These are phyloP conservation scores for Heptranchias perlo DNA, from an alignment of 2,113 vertebrate species.

Conservation along the genomic window DNA sequence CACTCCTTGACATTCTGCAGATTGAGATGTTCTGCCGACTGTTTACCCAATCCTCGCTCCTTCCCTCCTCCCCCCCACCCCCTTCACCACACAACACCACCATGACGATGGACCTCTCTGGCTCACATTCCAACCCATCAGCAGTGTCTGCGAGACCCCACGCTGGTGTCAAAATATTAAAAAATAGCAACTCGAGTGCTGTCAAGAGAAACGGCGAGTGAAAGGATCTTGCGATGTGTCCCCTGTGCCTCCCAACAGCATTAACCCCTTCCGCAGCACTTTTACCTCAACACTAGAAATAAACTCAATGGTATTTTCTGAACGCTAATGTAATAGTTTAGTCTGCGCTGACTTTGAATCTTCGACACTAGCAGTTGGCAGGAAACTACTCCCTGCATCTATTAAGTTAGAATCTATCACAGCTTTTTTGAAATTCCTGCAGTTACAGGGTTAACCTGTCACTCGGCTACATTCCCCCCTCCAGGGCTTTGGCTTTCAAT, in stretches of 20 bases:
- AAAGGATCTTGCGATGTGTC: neutral
- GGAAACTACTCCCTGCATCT: neutral
- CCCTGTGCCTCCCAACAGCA: neutral
- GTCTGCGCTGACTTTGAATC: neutral
- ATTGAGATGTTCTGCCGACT: slow-evolving; percentile 85
- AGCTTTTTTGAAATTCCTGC: neutral
- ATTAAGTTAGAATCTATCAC: neutral
- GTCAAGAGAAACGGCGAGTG: slow-evolving; percentile 2
- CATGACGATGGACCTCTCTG: neutral
- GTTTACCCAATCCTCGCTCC: slow-evolving; percentile 19
- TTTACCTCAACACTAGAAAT: neutral
- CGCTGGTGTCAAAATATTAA: slow-evolving; percentile 33
- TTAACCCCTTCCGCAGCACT: neutral
- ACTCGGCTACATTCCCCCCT: neutral
- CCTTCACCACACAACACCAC: neutral
- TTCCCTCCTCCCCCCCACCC: neutral
- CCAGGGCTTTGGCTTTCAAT: neutral
- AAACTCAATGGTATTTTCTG: neutral
- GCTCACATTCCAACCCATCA: slow-evolving; percentile 35
- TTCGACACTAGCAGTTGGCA: neutral
- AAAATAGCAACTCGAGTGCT: slow-evolving; percentile 28
- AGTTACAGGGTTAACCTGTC: neutral
- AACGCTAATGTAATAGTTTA: neutral
- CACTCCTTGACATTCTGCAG: slow-evolving; percentile 79
- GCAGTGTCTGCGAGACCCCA: slow-evolving; percentile 18